phyloP scores from a whole-genome alignment of 2,797 vertebrate genomes.

The Perodicticus potto region DNA sequence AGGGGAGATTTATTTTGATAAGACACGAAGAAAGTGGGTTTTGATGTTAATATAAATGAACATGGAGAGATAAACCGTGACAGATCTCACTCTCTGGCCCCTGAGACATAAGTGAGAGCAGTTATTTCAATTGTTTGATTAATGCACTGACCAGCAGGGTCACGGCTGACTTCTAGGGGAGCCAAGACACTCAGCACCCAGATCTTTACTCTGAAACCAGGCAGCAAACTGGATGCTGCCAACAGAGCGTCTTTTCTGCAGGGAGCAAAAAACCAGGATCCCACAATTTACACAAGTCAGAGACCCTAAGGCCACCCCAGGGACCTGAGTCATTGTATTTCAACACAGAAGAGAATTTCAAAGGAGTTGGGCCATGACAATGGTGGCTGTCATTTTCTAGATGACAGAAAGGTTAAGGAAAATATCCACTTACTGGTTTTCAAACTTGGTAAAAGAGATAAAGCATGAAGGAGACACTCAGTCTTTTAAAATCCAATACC shows the following conservation, averaged over 20 bases:
- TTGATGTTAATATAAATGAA: background rate
- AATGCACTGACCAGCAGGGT: background rate
- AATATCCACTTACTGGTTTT: background rate
- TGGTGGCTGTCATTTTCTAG: background rate
- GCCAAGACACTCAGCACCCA: rapidly evolving
- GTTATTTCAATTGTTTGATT: background rate
- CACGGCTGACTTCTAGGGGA: no score
- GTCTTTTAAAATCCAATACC: background rate
- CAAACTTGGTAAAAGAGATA: background rate
- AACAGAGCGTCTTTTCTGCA: background rate
- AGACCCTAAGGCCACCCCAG: rapidly evolving
- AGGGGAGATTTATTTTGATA: background rate
- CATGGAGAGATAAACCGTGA: background rate
- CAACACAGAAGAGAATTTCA: background rate
- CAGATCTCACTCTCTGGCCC: background rate
- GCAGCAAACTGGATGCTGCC: rapidly evolving
- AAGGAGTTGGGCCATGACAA: background rate
- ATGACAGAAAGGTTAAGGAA: background rate
- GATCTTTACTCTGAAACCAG: background rate
- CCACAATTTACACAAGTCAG: background rate
- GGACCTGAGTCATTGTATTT: no score
- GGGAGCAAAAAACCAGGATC: background rate
- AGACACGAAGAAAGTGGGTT: background rate
- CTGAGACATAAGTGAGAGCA: background rate
- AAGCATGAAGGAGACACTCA: background rate